Conservation (phyloP, 1,140 invertebrate species). For the Galleria mellonella region DNA sequence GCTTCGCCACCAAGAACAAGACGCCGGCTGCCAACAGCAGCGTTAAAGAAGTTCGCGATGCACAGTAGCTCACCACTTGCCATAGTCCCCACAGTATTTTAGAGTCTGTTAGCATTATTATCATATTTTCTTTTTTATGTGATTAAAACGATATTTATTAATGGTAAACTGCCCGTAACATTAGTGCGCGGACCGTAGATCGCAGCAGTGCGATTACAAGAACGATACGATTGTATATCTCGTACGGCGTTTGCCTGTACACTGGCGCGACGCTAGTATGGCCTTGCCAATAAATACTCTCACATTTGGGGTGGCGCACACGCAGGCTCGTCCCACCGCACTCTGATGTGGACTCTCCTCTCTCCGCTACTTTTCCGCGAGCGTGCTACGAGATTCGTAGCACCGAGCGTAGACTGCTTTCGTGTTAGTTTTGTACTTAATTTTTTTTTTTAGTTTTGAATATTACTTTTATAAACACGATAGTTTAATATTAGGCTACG, state of each 20-base stretch:
- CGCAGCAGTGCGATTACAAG: slow-evolving; percentile 35
- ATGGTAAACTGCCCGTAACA: slow-evolving; percentile 42
- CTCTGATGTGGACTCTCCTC: slow-evolving; percentile 39
- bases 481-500: too few relatives aligned
- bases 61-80: slow-evolving; percentile 53
- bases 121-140: slow-evolving; percentile 41
- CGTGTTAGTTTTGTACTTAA: too few relatives aligned
- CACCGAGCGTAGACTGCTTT: slow-evolving; percentile 36
- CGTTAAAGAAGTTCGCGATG: slow-evolving; percentile 39
- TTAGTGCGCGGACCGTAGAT: slow-evolving; percentile 46
- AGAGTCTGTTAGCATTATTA: slow-evolving; percentile 52
- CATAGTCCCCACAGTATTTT: slow-evolving; percentile 56
- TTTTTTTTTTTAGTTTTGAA: too few relatives aligned
- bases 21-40: slow-evolving; percentile 74
- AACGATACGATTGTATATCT: slow-evolving; percentile 51
- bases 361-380: slow-evolving; percentile 51
- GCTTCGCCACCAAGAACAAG: slow-evolving; percentile 68
- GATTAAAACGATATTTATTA: slow-evolving; percentile 22
- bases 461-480: too few relatives aligned
- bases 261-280: slow-evolving; percentile 62
- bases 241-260: slow-evolving; percentile 59
- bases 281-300: slow-evolving; percentile 68
- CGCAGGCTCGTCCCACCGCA: slow-evolving; percentile 57
- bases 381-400: slow-evolving; percentile 55
- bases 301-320: slow-evolving; percentile 48